These are phyloP conservation scores for Caenorhabditis latens DNA, from an alignment of 1,140 invertebrate genomes.

Conservation along the genomic window DNA sequence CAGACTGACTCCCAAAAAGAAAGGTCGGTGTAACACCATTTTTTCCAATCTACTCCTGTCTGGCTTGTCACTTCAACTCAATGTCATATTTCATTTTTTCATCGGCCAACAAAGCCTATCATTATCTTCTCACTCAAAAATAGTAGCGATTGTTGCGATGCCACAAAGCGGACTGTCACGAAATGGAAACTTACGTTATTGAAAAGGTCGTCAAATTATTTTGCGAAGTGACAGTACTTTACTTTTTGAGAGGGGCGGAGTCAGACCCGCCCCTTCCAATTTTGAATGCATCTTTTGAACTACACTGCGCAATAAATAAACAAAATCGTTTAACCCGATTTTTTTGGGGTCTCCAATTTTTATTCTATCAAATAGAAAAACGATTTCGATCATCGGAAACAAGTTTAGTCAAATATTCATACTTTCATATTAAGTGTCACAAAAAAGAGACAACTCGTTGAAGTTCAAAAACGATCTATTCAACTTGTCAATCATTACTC, in stretches of 20 bases:
- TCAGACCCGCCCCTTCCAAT: conserved; percentile 20
- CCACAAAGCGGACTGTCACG: not conserved
- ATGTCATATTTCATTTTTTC: conserved; percentile 37
- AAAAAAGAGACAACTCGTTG: not conserved
- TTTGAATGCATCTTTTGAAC: conserved; percentile 20
- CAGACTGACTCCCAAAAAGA: not conserved
- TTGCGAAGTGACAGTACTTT: conserved; percentile 40
- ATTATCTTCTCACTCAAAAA: conserved; percentile 47
- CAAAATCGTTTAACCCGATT: conserved; percentile 2
- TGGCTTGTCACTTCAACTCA: conserved; percentile 14
- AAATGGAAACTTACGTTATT: conserved; percentile 23
- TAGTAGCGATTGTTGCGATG: not conserved
- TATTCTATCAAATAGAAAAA: not conserved
- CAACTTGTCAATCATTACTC: not conserved
- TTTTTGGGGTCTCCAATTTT: not conserved
- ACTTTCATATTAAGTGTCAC: too few relatives aligned
- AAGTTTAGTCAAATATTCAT: not conserved
- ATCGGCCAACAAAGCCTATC: conserved; percentile 31
- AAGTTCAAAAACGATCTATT: not conserved
- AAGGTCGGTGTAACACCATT: not conserved
- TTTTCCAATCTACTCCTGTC: not conserved
- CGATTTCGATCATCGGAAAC: not conserved
- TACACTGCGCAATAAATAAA: conserved; percentile 33
- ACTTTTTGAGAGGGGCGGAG: not conserved
- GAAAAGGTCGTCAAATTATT: conserved; percentile 49